Conservation (phyloP, 1,140 invertebrate genomes). For the Pinna nobilis region DNA sequence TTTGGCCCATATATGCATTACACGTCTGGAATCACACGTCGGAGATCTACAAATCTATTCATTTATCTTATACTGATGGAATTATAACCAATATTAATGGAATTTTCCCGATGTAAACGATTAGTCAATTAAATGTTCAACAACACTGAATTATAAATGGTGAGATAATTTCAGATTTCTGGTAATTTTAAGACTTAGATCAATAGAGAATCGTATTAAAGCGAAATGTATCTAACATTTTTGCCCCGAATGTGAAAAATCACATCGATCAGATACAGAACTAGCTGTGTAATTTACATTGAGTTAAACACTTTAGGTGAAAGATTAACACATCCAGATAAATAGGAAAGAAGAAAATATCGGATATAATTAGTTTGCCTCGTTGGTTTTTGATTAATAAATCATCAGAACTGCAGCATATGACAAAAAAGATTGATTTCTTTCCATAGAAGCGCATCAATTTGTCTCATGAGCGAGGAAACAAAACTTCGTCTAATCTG, state of each 20-base stretch:
- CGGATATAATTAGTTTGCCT: background rate
- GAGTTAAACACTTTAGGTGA: background rate
- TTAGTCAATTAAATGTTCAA: conserved; percentile 40
- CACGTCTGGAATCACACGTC: too few species aligned
- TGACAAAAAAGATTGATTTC: too few species aligned
- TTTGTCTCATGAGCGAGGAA: too few species aligned
- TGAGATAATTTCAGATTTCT: conserved; percentile 25
- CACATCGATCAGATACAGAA: conserved; percentile 14
- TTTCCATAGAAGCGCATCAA: too few species aligned
- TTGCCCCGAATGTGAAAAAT: conserved; percentile 3
- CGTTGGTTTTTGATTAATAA: background rate
- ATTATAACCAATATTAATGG: conserved; percentile 35
- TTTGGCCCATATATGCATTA: too few species aligned
- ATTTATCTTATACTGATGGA: too few species aligned
- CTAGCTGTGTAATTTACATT: background rate
- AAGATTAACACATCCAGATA: background rate
- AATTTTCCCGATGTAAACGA: conserved; percentile 10
- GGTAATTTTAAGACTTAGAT: conserved; percentile 12
- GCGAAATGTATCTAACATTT: conserved; percentile 30
- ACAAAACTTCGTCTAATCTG: too few species aligned
- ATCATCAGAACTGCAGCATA: too few species aligned
- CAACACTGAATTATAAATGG: conserved; percentile 38
- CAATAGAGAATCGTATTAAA: conserved; percentile 23
- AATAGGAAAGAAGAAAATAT: background rate
- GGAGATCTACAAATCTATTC: too few species aligned